Evolutionary conservation across 1,140 invertebrate genomes (phyloP), one percentile per base, ranked within the genome.

Genomic region (Asbolus verrucosus): DNA sequence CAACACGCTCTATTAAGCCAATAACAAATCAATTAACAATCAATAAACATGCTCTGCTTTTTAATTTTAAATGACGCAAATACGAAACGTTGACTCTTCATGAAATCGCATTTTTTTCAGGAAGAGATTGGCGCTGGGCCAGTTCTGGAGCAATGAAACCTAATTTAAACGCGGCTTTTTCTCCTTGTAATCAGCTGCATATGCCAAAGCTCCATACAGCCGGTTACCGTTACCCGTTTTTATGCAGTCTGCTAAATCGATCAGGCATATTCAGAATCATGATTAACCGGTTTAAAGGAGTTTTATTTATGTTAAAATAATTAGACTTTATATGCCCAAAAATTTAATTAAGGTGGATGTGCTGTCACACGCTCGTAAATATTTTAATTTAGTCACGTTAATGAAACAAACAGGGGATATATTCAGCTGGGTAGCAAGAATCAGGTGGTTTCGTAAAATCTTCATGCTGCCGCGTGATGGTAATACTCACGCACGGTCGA

Each of bases 131-230:
- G 21, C 46, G 46, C 8, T 27, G 46, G 46, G 19, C 46, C 46
- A 54, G 21, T 54, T 54, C 46, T 54, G 46, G 46, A 13, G 46
- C 46, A 54, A n/a, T n/a, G n/a, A n/a, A n/a, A n/a, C n/a, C n/a
- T n/a, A n/a, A 54, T 54, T 54, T 54, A 54, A 54, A 14, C 46
- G 46, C 46, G 46, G 46, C 46, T 54, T 54, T 54, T 54, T 54
- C 46, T 54, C 46, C 46, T 54, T 54, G 46, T 54, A 54, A 54
- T 54, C 46, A 54, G 19, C 46, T 54, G 46, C 46, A 54, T 27
- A 54, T 27, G 21, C 46, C 46, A 54, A 14, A 54, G 46, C 46
- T n/a, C 46, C 46, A 54, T 54, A 54, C 21, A 27, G 46, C 46
- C 46, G 46, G 18, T 27, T 27, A 54, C 46, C 46, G 46, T 54